A percentile compares a stretch with the other conserved stretches of the same genome.
phyloP scores from a whole-genome alignment of 2,113 vertebrate species.

The Crypturellus undulatus region DNA sequence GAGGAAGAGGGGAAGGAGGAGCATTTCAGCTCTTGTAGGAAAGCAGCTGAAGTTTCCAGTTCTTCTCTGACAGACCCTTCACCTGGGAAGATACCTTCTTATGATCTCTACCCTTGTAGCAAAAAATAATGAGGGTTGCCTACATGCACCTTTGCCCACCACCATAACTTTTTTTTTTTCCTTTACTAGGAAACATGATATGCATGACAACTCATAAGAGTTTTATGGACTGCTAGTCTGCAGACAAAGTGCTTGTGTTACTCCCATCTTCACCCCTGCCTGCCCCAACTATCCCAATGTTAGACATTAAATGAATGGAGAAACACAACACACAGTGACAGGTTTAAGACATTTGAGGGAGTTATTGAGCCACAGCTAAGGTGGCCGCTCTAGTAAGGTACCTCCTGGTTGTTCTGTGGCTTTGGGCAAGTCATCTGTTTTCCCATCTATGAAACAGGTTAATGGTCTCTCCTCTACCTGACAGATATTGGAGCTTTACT shows the following conservation, averaged over 20 bases:
- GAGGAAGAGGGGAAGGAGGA: background rate
- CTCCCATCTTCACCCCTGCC: background rate
- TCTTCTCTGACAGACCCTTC: background rate
- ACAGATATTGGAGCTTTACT: conserved; percentile 22
- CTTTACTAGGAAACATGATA: background rate
- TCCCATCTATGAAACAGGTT: conserved; percentile 58
- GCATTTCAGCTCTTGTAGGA: background rate
- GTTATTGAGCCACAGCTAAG: too few relatives aligned
- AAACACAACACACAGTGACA: background rate
- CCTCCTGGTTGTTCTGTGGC: background rate
- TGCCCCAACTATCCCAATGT: background rate
- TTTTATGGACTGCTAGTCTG: background rate
- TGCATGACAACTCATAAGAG: rapidly evolving
- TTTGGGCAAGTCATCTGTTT: conserved; percentile 37
- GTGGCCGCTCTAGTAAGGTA: background rate
- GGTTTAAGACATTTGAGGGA: background rate
- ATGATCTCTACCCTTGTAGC: background rate
- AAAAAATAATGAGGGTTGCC: background rate
- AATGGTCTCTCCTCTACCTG: conserved; percentile 40
- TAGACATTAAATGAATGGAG: background rate
- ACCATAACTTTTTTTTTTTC: too few relatives aligned
- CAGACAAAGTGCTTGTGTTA: background rate
- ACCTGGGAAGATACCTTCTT: background rate
- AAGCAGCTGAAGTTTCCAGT: conserved; percentile 29
- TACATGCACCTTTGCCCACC: background rate